Base-by-base conservation (phyloP, 2,113 vertebrate species). In the Gambusia affinis region DNA sequence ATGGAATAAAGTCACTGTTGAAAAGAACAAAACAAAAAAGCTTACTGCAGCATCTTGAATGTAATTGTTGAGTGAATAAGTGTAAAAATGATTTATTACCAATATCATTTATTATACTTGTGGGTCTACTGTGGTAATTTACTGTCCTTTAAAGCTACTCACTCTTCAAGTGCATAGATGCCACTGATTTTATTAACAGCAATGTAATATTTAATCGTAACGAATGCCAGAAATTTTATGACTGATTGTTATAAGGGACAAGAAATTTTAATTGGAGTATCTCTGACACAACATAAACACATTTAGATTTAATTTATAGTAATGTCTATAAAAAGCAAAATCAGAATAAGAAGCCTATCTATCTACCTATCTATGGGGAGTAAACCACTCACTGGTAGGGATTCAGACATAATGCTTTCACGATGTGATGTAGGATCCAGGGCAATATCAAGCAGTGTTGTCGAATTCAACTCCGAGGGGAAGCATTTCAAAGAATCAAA, bases 401-500 rank as follows among this genome's bases (percentile, higher is more conserved):
- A 96, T 96, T 94, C 95, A 85, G 87, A 93, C 94, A 96, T 95
- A 95, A 96, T 93, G 86, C 88, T 86, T 94, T 91, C 85, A 86
- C 90, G 94, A 92, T 92, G 94, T 92, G 91, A 94, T 94, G 92
- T 90, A 87, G 94, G 95, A 95, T 94, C 92, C 91, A 87, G 94
- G 94, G 94, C 94, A 90, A 94, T 95, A 96, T 96, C 95, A 94
- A 94, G 95, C 64, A 77, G 85, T 88, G 89, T 91, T 92, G 91
- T 89, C 93, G 92, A 94, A 92, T 94, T 92, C 94, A 96, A 94
- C 94, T 93, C 95, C 94, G 93, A 89, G 91, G 89, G 90, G 91
- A 94, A 90, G 82, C 81, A 88, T 94, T 96, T 94, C 94, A 95
- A 96, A 95, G 94, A 94, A 96, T 94, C 88, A 91, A 91, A 94